Conservation (phyloP, 2,113 vertebrate genomes). For the Seriola quinqueradiata region DNA sequence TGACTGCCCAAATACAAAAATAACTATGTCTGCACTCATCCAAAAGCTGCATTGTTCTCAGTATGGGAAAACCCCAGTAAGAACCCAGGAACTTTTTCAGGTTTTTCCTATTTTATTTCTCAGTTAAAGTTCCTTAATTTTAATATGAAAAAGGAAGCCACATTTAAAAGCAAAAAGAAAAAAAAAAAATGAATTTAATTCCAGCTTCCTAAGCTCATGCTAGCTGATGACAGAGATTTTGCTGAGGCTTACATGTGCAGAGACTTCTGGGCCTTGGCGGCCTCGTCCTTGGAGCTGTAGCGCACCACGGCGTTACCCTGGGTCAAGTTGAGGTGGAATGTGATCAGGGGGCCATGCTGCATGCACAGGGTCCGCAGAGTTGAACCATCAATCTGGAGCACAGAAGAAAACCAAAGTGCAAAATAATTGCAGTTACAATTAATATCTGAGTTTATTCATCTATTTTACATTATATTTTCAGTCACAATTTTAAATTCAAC, state of each 20-base stretch:
- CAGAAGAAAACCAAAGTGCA: not conserved
- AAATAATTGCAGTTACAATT: not conserved
- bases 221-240: not conserved
- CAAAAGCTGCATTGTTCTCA: slow-evolving; percentile 7
- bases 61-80: slow-evolving; percentile 8
- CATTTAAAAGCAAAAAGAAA: too few relatives aligned
- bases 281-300: slow-evolving; percentile 99
- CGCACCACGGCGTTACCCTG: slow-evolving; percentile 98
- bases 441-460: not conserved
- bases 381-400: slow-evolving; percentile 95
- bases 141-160: not conserved
- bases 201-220: not conserved
- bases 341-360: slow-evolving; percentile 98
- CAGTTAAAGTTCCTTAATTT: not conserved
- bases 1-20: slow-evolving; percentile 40
- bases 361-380: slow-evolving; percentile 97
- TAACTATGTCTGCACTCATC: not conserved
- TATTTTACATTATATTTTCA: not conserved
- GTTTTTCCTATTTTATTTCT: slow-evolving; percentile 1
- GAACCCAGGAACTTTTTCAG: not conserved
- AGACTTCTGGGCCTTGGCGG: slow-evolving; percentile 98
- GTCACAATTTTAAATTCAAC: not conserved
- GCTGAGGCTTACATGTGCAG: slow-evolving; percentile 93
- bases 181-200: not conserved
- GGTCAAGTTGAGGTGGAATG: slow-evolving; percentile 99